A percentile compares a stretch with the other conserved stretches of the same genome.
Conservation (phyloP, 1,140 invertebrate species). For the Cotesia glomerata region DNA sequence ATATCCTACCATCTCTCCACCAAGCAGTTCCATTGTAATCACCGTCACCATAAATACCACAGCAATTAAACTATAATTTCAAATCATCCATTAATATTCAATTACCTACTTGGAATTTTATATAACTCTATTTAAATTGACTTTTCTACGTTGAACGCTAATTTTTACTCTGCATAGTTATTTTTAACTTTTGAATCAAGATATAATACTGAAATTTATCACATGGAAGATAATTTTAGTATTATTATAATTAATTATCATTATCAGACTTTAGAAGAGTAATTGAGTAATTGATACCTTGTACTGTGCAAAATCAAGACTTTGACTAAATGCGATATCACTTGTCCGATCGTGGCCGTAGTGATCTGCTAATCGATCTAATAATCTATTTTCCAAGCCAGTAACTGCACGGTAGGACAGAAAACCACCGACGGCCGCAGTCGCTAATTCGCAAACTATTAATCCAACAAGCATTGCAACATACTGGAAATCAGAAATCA, state of each 20-base stretch:
- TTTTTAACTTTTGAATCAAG: too few relatives aligned
- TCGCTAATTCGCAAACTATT: conserved; percentile 55
- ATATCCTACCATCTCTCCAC: conserved; percentile 54
- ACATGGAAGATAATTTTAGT: too few relatives aligned
- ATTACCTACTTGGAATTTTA: not conserved
- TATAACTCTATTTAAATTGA: too few relatives aligned
- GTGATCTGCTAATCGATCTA: conserved; percentile 51
- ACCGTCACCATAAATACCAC: conserved; percentile 61
- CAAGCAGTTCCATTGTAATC: conserved; percentile 65
- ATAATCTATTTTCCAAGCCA: conserved; percentile 55
- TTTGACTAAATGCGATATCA: conserved; percentile 58
- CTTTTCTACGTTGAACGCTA: too few relatives aligned
- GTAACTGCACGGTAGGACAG: conserved; percentile 55
- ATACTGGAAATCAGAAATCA: conserved; percentile 53
- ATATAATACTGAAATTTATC: too few relatives aligned
- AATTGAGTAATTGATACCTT: conserved; percentile 49
- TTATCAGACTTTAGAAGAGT: too few relatives aligned
- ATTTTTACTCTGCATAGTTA: too few relatives aligned
- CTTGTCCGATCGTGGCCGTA: conserved; percentile 57
- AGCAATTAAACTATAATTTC: conserved; percentile 64
- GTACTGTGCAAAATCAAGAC: conserved; percentile 64
- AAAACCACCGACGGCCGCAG: conserved; percentile 47
- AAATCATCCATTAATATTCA: not conserved
- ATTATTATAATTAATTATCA: too few relatives aligned
- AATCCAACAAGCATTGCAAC: conserved; percentile 62